Base-by-base conservation (phyloP, 2,888 invertebrate genomes). In the Anoplius nigerrimus region DNA sequence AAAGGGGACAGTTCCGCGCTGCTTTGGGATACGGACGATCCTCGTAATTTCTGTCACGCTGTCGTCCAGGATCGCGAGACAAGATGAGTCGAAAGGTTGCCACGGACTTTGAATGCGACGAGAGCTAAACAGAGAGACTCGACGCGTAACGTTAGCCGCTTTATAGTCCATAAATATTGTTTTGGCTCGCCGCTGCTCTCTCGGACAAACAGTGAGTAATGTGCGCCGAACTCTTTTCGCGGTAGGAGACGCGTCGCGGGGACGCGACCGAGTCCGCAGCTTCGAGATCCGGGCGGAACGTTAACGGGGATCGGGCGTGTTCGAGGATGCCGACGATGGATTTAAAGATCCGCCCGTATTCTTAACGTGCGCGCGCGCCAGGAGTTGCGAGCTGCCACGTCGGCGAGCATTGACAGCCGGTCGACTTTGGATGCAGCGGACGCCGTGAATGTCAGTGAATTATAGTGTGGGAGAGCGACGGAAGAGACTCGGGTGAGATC, bases 141-240 rank as follows among this genome's bases (percentile, higher is more conserved):
- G 3, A 15, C 34, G 11, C 67, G 61, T 45, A 61, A 54, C 57
- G 55, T 15, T 63, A 34, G 56, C 43, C 43, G 46, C 58, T 48
- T 52, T 64, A 60, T 55, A 66, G 71, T 71, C 70, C 74, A 71
- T 78, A 80, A 78, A 76, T 80, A 80, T 80, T 78, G 71, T 72
- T 78, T 71, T 52, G 69, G 64, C 68, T 70, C 67, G 54, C 66
- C 56, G 27, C 61, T 57, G 42, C 22, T 15, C 22, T 15, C 18
- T 18, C 42, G 51, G 22, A 20, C 16, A 16, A 52, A 20, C 61
- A 34, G 60, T 61, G 61, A 61, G 52, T 53, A 52, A 71, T 58
- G 65, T 48, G 56, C 58, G 56, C 46, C 63, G 58, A 46, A 13
- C 51, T 56, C 51, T 24, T 46, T 11, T 42, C 42, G 21, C 27